A percentile compares a stretch with the other conserved stretches of the same genome.
phyloP scores from a whole-genome alignment of 2,888 invertebrate species.

The Alsophila aescularia region DNA sequence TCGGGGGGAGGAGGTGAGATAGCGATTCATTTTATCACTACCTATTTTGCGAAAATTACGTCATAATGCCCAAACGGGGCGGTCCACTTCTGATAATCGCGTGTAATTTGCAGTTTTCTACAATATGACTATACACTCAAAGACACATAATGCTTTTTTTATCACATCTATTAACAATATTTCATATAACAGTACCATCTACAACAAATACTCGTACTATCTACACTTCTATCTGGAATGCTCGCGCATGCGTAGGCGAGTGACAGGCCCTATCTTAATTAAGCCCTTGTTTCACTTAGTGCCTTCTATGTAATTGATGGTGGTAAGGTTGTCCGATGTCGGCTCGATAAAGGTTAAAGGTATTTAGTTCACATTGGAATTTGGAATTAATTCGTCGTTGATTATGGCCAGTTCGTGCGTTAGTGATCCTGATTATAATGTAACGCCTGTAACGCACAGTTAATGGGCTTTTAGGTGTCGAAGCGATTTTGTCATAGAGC shows the following conservation, averaged over 20 bases:
- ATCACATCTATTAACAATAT: too few species aligned
- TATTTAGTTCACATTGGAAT: slow-evolving; percentile 59
- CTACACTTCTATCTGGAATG: slow-evolving; percentile 38
- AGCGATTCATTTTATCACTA: too few species aligned
- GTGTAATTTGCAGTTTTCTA: too few species aligned
- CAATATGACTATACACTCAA: too few species aligned
- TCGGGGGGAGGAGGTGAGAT: too few species aligned
- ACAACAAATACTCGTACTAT: slow-evolving; percentile 10
- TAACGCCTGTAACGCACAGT: slow-evolving; percentile 18
- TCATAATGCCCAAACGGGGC: too few species aligned
- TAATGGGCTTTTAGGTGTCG: slow-evolving; percentile 3
- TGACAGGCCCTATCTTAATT: slow-evolving; percentile 67
- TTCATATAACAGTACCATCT: background rate
- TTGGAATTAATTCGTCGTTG: slow-evolving; percentile 54
- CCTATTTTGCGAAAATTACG: too few species aligned
- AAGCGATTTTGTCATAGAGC: background rate
- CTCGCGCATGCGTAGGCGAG: slow-evolving; percentile 51
- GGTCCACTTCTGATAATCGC: too few species aligned
- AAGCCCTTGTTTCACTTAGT: slow-evolving; percentile 63
- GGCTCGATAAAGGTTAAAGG: slow-evolving; percentile 62
- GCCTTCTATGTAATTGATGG: slow-evolving; percentile 48
- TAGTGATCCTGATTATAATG: slow-evolving; percentile 42
- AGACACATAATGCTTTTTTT: too few species aligned
- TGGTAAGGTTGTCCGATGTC: slow-evolving; percentile 18
- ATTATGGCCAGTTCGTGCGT: slow-evolving; percentile 57